Evolutionary conservation across 2,113 vertebrate genomes (phyloP).

Genomic region (Scomber scombrus): DNA sequence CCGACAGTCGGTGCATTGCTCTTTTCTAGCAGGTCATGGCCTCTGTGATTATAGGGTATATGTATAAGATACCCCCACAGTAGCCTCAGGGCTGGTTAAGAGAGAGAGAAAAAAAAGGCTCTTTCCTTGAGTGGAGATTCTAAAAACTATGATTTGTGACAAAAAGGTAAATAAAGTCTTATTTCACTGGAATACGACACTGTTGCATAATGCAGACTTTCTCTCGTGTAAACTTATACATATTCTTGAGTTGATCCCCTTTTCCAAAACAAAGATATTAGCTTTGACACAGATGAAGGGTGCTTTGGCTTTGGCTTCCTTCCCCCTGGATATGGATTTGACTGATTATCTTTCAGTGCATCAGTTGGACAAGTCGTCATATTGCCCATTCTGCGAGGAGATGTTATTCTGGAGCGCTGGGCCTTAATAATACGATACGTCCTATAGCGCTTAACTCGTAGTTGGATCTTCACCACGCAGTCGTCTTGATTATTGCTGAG

Average conservation of each 20-base stretch:
- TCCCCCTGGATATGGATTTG: slow-evolving; percentile 71
- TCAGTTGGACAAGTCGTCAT: slow-evolving; percentile 70
- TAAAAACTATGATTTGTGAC: background rate
- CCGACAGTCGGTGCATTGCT: slow-evolving; percentile 36
- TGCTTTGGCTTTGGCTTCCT: slow-evolving; percentile 70
- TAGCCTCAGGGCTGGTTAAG: slow-evolving; percentile 9
- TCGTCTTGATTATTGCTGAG: slow-evolving; percentile 55
- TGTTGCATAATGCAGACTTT: slow-evolving; percentile 30
- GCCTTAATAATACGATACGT: slow-evolving; percentile 76
- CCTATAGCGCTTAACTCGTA: slow-evolving; percentile 67
- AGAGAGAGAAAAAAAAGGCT: background rate
- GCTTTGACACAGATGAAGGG: slow-evolving; percentile 67
- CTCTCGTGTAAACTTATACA: slow-evolving; percentile 39
- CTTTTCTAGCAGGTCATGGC: slow-evolving; percentile 67
- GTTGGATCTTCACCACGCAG: slow-evolving; percentile 61
- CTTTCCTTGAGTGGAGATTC: background rate
- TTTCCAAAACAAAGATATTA: slow-evolving; percentile 76
- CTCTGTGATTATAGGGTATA: slow-evolving; percentile 60
- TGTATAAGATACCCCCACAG: slow-evolving; percentile 14
- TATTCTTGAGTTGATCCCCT: slow-evolving; percentile 55
- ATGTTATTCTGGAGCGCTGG: slow-evolving; percentile 65
- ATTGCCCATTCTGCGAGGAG: slow-evolving; percentile 68
- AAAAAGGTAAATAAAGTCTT: slow-evolving; percentile 19
- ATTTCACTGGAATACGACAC: slow-evolving; percentile 38
- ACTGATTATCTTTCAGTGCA: slow-evolving; percentile 78